Evolutionary conservation across 2,113 vertebrate species (phyloP).

Genomic region (Hydropotes inermis): DNA sequence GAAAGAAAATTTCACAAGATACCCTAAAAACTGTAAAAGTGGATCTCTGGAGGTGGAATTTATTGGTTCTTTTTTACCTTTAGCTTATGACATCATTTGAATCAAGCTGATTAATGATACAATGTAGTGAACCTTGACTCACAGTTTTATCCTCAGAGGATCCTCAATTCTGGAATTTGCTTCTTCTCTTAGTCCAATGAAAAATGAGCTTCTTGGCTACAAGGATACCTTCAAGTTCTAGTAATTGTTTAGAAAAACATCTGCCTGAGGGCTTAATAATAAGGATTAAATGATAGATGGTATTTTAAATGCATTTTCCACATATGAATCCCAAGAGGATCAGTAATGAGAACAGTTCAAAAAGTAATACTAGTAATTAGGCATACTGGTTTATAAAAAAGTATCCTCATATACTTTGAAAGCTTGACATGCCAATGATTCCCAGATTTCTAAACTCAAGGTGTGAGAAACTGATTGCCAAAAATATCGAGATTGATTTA

Average conservation of each 20-base stretch:
- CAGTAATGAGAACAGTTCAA: constrained; percentile 7
- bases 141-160: constrained; percentile 47
- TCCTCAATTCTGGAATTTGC: constrained; percentile 45
- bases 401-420: constrained; percentile 13
- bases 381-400: constrained; percentile 26
- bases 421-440: neutral
- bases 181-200: constrained; percentile 34
- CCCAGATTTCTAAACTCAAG: constrained; percentile 53
- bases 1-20: neutral
- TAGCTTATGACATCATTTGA: constrained; percentile 38
- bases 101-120: neutral
- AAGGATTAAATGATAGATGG: constrained; percentile 7
- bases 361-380: constrained; percentile 23
- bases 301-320: constrained; percentile 44
- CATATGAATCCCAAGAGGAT: neutral
- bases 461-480: constrained; percentile 56
- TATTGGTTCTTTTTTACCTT: neutral
- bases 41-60: neutral
- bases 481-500: constrained; percentile 44
- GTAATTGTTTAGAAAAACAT: constrained; percentile 60
- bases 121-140: constrained; percentile 22
- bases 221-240: neutral
- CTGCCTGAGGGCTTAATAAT: constrained; percentile 9
- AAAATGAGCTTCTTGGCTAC: constrained; percentile 41
- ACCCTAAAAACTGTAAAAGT: neutral